These are phyloP conservation scores for Dendrolimus kikuchii DNA, from an alignment of 1,140 invertebrate genomes.

Conservation along the genomic window DNA sequence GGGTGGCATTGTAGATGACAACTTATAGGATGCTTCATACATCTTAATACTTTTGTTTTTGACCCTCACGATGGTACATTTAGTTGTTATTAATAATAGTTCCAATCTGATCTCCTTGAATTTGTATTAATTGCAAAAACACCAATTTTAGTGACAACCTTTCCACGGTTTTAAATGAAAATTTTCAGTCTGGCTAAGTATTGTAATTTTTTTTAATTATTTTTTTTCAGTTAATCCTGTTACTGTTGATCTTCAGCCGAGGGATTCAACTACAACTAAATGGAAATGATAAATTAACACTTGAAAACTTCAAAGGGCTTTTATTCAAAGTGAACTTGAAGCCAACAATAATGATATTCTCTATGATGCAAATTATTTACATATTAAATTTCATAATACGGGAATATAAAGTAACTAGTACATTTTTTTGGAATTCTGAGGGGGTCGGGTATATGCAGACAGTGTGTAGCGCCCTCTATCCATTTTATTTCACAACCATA, in stretches of 20 bases:
- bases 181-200: conserved; percentile 1
- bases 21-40: too few relatives aligned
- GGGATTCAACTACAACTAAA: conserved; percentile 31
- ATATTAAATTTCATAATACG: conserved; percentile 43
- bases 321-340: conserved; percentile 33
- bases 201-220: too few relatives aligned
- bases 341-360: conserved; percentile 42
- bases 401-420: conserved; percentile 49
- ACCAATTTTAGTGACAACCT: too few relatives aligned
- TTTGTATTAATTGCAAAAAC: too few relatives aligned
- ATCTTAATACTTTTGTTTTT: too few relatives aligned
- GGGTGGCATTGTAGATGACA: too few relatives aligned
- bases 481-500: conserved; percentile 53
- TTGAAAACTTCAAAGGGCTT: conserved; percentile 33
- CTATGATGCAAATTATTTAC: conserved; percentile 55
- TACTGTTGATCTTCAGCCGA: conserved; percentile 40
- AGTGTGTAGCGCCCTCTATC: conserved; percentile 52
- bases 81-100: too few relatives aligned
- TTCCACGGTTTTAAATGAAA: conserved; percentile 2
- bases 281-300: conserved; percentile 21
- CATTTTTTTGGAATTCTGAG: conserved; percentile 66
- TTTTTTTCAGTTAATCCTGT: conserved; percentile 52
- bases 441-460: conserved; percentile 55
- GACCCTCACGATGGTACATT: too few relatives aligned
- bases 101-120: too few relatives aligned